Base-by-base conservation (phyloP, 2,888 invertebrate genomes). In the Zygogramma bicolorata region DNA sequence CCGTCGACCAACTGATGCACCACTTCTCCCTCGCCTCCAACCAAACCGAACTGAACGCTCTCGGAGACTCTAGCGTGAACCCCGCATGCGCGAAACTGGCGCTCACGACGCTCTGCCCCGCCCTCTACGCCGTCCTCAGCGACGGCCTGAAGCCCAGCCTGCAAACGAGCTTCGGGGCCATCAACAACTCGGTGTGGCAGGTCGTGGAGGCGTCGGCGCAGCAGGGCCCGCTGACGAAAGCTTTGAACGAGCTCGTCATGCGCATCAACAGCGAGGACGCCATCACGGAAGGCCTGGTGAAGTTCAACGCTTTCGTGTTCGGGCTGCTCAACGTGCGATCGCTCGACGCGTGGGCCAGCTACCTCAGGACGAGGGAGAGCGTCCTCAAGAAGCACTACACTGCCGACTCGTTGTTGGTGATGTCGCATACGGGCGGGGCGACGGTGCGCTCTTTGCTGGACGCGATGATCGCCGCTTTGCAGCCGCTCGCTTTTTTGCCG, bases 341-440 rank as follows among this genome's bases (percentile, higher is more conserved):
- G n/a, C 89, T 97, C 79, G 96, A 96, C 82, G 95, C 96, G 34
- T 97, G 97, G 96, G 91, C 95, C 77, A 94, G 94, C 70, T 96
- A 95, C 85, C 89, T 97, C 65, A 91, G 95, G 77, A 94, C 95
- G 13, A 91, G 96, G 77, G 96, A 96, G 85, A 93, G 93, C 18
- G 91, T 96, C 18, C 88, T 96, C 63, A 90, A 92, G 49, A 94
- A 94, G 82, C 95, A 96, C 85, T 97, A 96, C 87, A 91, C 90
- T 3, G 89, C 91, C 7, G 92, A 92, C 81, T 93, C 95, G 60
- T 89, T 97, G 74, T 90, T 97, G 79, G 88, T 92, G 38, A 86
- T 90, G 73, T 89, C 91, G 38, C 90, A 92, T 76, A 90, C 90
- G 5, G 91, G 91, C 0, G 90, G 91, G 69, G 86, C 90, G 27